phyloP scores from a whole-genome alignment of 2,113 vertebrate genomes.

The Pimephales promelas region DNA sequence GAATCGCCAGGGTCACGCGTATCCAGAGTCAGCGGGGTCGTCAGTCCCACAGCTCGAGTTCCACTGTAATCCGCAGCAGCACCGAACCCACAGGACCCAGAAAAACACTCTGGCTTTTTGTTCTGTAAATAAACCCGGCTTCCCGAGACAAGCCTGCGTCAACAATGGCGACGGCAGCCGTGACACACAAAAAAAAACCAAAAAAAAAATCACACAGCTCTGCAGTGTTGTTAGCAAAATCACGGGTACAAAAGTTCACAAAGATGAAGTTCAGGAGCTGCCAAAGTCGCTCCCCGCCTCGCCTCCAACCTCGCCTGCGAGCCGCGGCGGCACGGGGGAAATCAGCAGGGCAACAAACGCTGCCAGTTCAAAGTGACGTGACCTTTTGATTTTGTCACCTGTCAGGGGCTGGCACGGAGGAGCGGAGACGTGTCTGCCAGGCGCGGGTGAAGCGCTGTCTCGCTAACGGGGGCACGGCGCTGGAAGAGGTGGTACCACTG shows the following conservation, averaged over 20 bases:
- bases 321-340: constrained; percentile 84
- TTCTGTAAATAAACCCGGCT: constrained; percentile 67
- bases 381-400: constrained; percentile 98
- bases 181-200: constrained; percentile 52
- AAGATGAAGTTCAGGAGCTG: constrained; percentile 71
- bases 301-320: constrained; percentile 75
- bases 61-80: constrained; percentile 47
- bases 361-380: constrained; percentile 97
- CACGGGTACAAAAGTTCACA: constrained; percentile 76
- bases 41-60: constrained; percentile 32
- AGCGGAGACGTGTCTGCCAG: constrained; percentile 72
- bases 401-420: constrained; percentile 83
- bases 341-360: constrained; percentile 93
- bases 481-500: constrained; percentile 52
- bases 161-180: constrained; percentile 53
- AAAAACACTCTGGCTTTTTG: constrained; percentile 57
- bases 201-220: constrained; percentile 58
- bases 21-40: constrained; percentile 24
- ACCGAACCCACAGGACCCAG: constrained; percentile 49
- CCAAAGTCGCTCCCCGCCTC: constrained; percentile 73
- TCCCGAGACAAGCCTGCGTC: constrained; percentile 55
- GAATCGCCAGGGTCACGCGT: constrained; percentile 37
- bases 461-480: constrained; percentile 43
- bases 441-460: constrained; percentile 49
- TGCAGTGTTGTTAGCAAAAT: constrained; percentile 73